Percentiles rank a stretch among this genome's conserved stretches.
phyloP scores from a whole-genome alignment of 2,797 vertebrate species.

The Oceanodroma leucorhoa region DNA sequence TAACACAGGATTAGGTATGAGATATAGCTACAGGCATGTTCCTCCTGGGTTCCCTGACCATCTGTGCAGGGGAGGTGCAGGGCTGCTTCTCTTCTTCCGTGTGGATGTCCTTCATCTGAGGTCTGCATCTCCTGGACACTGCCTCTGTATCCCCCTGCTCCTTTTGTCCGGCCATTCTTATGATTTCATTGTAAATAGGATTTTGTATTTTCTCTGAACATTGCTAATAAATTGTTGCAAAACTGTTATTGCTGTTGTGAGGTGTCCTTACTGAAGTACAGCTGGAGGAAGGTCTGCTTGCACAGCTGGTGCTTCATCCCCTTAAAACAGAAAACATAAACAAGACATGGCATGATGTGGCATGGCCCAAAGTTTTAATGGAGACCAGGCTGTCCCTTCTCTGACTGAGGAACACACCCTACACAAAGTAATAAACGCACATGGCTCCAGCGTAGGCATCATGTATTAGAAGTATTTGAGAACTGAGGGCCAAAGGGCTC shows the following conservation, averaged over 20 bases:
- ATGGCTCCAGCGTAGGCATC: background rate
- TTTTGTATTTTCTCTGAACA: constrained; percentile 56
- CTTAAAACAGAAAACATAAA: background rate
- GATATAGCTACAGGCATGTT: background rate
- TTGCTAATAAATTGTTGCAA: constrained; percentile 66
- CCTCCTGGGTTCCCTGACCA: background rate
- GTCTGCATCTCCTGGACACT: background rate
- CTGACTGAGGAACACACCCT: background rate
- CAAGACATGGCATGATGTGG: background rate
- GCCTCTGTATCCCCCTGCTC: background rate
- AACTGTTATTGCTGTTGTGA: background rate
- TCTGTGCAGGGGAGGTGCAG: background rate
- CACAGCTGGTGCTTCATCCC: background rate
- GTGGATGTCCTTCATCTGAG: background rate
- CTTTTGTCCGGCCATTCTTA: rapidly evolving
- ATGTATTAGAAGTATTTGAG: background rate
- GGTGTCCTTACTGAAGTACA: background rate
- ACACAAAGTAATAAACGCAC: background rate
- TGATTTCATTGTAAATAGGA: constrained; percentile 26
- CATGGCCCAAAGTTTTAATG: background rate
- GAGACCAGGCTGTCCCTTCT: background rate
- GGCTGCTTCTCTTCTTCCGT: background rate
- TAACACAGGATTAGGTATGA: background rate
- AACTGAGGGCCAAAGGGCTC: background rate
- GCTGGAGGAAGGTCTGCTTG: background rate